Conservation (phyloP, 1,140 invertebrate genomes). For the Proctacanthus coquilletti region DNA sequence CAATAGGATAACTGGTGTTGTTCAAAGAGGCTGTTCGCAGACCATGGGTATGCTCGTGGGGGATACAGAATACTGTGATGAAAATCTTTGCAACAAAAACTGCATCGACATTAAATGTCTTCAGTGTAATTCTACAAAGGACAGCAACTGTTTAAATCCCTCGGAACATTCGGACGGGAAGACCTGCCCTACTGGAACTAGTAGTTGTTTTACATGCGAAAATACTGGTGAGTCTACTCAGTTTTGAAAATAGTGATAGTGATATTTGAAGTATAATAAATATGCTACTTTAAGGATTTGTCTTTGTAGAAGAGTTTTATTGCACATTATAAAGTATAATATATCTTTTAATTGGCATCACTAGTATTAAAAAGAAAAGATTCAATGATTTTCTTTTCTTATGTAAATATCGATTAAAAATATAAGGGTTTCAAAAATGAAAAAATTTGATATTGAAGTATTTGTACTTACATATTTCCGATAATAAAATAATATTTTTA, state of each 20-base stretch:
- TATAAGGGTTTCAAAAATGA: no score
- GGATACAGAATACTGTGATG: slow-evolving; percentile 16
- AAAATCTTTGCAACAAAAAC: slow-evolving; percentile 17
- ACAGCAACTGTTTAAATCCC: slow-evolving; percentile 13
- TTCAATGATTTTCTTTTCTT: no score
- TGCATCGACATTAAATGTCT: slow-evolving; percentile 19
- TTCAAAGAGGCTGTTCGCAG: slow-evolving; percentile 21
- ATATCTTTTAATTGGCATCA: not conserved
- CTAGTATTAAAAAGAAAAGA: no score
- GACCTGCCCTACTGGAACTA: slow-evolving; percentile 13
- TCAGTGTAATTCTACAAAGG: slow-evolving; percentile 13
- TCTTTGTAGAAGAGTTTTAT: no score
- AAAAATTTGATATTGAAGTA: no score
- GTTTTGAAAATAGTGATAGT: slow-evolving; percentile 5
- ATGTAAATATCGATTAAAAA: no score
- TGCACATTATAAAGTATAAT: not conserved
- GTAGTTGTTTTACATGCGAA: slow-evolving; percentile 20
- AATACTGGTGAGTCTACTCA: slow-evolving; percentile 14
- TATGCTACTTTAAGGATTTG: no score
- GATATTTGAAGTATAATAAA: not conserved
- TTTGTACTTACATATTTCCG: no score
- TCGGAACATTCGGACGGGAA: slow-evolving; percentile 6
- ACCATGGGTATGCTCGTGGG: slow-evolving; percentile 18
- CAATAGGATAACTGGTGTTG: slow-evolving; percentile 16
- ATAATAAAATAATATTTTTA: no score